These are phyloP conservation scores for Tachina lurida DNA, from an alignment of 2,888 invertebrate species.

Conservation along the genomic window DNA sequence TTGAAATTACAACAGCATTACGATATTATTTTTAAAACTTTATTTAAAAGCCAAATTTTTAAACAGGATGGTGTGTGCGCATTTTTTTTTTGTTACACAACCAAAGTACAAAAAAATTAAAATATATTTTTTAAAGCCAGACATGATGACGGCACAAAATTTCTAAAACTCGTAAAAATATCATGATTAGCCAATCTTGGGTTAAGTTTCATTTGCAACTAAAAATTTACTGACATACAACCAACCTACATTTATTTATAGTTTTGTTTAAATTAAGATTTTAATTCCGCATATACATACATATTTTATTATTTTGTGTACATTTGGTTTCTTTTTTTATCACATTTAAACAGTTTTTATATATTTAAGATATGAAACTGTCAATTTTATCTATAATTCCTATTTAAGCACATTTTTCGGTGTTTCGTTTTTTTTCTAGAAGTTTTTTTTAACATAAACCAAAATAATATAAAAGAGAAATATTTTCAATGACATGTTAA, in stretches of 20 bases:
- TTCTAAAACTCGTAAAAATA: conserved; percentile 40
- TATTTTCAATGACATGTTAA: conserved; percentile 67
- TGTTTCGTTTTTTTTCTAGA: conserved; percentile 19
- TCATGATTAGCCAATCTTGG: conserved; percentile 39
- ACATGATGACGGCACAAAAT: conserved; percentile 60
- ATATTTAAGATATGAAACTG: conserved; percentile 65
- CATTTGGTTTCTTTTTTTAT: conserved; percentile 8
- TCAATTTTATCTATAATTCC: conserved; percentile 71
- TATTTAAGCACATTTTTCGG: conserved; percentile 60
- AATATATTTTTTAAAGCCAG: conserved; percentile 45
- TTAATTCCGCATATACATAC: conserved; percentile 13
- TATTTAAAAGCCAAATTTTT: conserved; percentile 43
- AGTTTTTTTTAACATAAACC: background rate
- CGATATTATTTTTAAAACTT: conserved; percentile 61
- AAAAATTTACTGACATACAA: conserved; percentile 26
- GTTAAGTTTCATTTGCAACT: conserved; percentile 46
- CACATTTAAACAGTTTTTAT: conserved; percentile 40
- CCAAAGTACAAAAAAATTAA: conserved; percentile 22
- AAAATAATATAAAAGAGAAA: background rate
- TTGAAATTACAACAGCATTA: conserved; percentile 72
- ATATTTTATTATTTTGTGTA: background rate
- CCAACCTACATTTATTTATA: conserved; percentile 54
- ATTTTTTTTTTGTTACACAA: background rate
- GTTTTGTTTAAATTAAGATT: conserved; percentile 54
- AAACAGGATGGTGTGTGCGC: background rate